These are phyloP conservation scores for Selenia dentaria DNA, from an alignment of 2,888 invertebrate genomes.

Conservation along the genomic window DNA sequence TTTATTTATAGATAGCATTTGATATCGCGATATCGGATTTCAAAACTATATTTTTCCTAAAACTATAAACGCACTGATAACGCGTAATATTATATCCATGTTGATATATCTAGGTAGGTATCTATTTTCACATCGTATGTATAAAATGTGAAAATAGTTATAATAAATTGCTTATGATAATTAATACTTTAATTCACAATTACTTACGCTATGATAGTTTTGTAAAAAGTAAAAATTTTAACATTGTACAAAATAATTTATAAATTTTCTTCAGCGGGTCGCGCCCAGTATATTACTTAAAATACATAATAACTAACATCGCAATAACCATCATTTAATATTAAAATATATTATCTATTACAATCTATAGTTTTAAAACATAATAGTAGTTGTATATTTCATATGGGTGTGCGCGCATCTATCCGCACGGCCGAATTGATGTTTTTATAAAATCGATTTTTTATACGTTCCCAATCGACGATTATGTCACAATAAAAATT, in stretches of 20 bases:
- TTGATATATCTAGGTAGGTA: too few relatives aligned
- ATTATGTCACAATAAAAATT: too few relatives aligned
- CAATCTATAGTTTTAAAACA: constrained; percentile 40
- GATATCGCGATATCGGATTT: too few relatives aligned
- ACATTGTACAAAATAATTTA: constrained; percentile 79
- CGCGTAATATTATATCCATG: too few relatives aligned
- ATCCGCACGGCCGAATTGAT: background rate
- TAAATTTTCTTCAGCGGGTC: constrained; percentile 49
- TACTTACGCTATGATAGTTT: constrained; percentile 63
- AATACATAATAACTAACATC: constrained; percentile 55
- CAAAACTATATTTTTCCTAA: too few relatives aligned
- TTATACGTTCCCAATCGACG: too few relatives aligned
- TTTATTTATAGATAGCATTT: too few relatives aligned
- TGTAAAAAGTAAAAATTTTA: constrained; percentile 68
- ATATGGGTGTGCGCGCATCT: constrained; percentile 16
- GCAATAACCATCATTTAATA: constrained; percentile 60
- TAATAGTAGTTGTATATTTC: constrained; percentile 13
- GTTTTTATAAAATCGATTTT: constrained; percentile 9
- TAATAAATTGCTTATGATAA: too few relatives aligned
- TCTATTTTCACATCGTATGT: too few relatives aligned
- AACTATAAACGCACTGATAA: too few relatives aligned
- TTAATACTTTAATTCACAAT: constrained; percentile 73
- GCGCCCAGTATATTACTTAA: constrained; percentile 41
- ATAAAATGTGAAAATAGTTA: too few relatives aligned
- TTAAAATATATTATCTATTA: constrained; percentile 68